Base-by-base conservation (phyloP, 2,888 invertebrate species). In the Eilema griseolum region DNA sequence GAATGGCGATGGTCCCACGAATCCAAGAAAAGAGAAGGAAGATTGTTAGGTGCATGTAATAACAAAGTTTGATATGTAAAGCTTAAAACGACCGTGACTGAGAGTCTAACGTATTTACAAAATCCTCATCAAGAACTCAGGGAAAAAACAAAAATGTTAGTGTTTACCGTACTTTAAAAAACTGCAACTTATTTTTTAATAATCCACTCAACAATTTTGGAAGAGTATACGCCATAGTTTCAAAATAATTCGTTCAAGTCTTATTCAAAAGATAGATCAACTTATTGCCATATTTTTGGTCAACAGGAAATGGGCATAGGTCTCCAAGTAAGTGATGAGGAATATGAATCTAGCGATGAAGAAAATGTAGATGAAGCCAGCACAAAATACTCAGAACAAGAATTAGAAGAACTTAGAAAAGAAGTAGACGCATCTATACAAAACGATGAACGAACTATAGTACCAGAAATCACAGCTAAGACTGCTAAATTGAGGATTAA, bases 251-350 rank as follows among this genome's bases (percentile, higher is more conserved):
- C 52, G n/a, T 10, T 20, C n/a, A 46, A 46, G n/a, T 4, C 10
- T n/a, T 52, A n/a, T n/a, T n/a, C 8, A 14, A 52, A 52, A 52
- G 8, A 52, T 73, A 95, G 95, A 92, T 94, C 89, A 88, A 94
- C 26, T 59, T 59, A 59, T 14, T 31, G 20, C 3, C 4, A 20
- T 61, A 11, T 23, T 57, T 33, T 56, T 65, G 20, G 33, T 65
- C 24, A 2, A 57, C 74, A 95, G 95, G 92, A 95, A 89, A 89
- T 95, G 90, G 95, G 95, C 12, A 94, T 95, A 1, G 90, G 86
- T 0, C 88, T 95, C 0, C 81, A 88, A 79, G 88, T 92, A 61
- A 93, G 93, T 60, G 92, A 92, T 23, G 91, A 92, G 31, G 95
- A 94, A 76, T 88, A 10, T 4, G 81, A 82, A 33, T 86, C 82